phyloP scores from a whole-genome alignment of 2,797 vertebrate genomes.

The Myotis findleyi region DNA sequence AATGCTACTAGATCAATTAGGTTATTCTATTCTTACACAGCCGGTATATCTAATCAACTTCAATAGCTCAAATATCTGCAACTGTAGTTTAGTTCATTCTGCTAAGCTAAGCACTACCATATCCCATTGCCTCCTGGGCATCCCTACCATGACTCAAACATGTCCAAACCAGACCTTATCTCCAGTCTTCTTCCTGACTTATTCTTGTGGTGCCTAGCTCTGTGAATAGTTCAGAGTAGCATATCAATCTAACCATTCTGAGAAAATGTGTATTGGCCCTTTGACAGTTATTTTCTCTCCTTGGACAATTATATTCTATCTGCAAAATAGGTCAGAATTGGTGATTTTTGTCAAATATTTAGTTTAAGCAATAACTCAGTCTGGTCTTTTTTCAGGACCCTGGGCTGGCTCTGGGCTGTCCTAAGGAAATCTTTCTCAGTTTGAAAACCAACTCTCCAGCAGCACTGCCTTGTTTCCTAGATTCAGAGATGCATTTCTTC shows the following conservation, averaged over 20 bases:
- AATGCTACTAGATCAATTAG: neutral
- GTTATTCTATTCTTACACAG: neutral
- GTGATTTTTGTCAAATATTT: conserved; percentile 16
- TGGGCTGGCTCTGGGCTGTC: neutral
- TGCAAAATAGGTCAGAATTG: conserved; percentile 25
- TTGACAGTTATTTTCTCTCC: neutral
- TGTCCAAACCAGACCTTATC: neutral
- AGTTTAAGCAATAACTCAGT: neutral
- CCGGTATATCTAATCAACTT: neutral
- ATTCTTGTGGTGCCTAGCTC: neutral
- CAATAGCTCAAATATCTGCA: neutral
- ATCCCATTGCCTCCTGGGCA: neutral
- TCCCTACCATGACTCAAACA: neutral
- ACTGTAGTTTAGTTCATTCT: neutral
- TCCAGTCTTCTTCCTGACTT: neutral
- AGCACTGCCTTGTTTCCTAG: neutral
- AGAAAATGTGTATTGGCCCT: neutral
- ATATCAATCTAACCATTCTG: neutral
- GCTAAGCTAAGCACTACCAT: neutral
- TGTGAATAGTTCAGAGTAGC: neutral
- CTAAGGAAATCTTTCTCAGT: neutral
- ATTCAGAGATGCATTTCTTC: neutral
- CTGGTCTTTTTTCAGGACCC: neutral
- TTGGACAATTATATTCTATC: neutral
- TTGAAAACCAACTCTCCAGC: neutral